Percentiles rank a stretch among this genome's conserved stretches.
These are phyloP conservation scores for Drosophila ezoana DNA, from an alignment of 2,888 invertebrate species.

Conservation along the genomic window DNA sequence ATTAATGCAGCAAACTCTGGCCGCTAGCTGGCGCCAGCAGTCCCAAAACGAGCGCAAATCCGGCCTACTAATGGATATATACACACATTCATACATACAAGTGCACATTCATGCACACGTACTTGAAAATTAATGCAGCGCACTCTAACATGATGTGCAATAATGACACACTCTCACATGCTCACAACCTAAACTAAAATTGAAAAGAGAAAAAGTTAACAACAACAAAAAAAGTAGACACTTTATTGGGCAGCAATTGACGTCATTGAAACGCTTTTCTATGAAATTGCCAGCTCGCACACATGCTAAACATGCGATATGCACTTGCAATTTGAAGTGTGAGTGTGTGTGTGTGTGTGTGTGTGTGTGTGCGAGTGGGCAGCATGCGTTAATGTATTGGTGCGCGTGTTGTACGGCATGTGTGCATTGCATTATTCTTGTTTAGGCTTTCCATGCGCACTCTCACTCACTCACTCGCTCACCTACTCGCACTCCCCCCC, in stretches of 20 bases:
- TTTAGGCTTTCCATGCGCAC: slow-evolving; percentile 58
- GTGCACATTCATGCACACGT: background rate
- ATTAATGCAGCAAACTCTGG: slow-evolving; percentile 29
- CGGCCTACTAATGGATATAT: background rate
- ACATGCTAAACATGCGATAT: slow-evolving; percentile 43
- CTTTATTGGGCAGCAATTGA: slow-evolving; percentile 63
- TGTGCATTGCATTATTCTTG: slow-evolving; percentile 71
- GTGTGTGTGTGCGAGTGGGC: slow-evolving; percentile 39
- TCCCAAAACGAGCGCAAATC: slow-evolving; percentile 20
- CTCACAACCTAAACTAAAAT: background rate
- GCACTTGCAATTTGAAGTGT: slow-evolving; percentile 61
- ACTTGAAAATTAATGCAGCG: slow-evolving; percentile 10
- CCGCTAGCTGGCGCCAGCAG: slow-evolving; percentile 53
- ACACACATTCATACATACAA: background rate
- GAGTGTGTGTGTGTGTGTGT: slow-evolving; percentile 16
- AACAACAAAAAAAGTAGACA: slow-evolving; percentile 18
- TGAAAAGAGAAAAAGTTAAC: slow-evolving; percentile 13
- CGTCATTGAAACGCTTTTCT: slow-evolving; percentile 59
- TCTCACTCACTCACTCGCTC: slow-evolving; percentile 56
- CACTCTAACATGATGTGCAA: slow-evolving; percentile 11
- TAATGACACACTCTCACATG: slow-evolving; percentile 10
- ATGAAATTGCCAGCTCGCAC: slow-evolving; percentile 53
- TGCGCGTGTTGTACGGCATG: slow-evolving; percentile 71
- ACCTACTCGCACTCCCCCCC: slow-evolving; percentile 30
- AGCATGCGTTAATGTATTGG: slow-evolving; percentile 50